A percentile compares a stretch with the other conserved stretches of the same genome.
These are phyloP conservation scores for Catonia carolina DNA, from an alignment of 2,888 invertebrate species.

Conservation along the genomic window DNA sequence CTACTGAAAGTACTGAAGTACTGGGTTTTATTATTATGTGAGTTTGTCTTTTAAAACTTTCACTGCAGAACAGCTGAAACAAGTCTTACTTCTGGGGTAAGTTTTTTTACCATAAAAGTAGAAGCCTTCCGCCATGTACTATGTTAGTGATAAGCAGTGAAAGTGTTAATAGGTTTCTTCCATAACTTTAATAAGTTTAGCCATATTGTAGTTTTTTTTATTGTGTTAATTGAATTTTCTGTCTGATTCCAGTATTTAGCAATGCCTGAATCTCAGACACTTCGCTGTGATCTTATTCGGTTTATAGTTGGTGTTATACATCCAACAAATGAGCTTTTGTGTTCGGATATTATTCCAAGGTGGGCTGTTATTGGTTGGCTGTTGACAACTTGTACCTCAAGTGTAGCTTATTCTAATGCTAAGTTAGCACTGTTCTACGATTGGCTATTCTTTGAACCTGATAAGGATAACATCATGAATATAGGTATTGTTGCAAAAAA, in stretches of 20 bases:
- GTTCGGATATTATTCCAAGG: constrained; percentile 90
- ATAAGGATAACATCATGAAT: constrained; percentile 92
- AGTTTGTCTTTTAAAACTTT: no score
- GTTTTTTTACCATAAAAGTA: no score
- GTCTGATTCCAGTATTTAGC: constrained; percentile 65
- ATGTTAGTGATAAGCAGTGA: no score
- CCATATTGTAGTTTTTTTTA: no score
- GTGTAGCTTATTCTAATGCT: constrained; percentile 82
- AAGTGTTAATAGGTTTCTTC: no score
- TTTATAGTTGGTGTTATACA: constrained; percentile 92
- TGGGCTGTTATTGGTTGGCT: constrained; percentile 96
- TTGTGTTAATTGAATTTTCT: no score
- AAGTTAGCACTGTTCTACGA: constrained; percentile 89
- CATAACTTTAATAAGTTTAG: no score
- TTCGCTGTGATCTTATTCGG: constrained; percentile 87
- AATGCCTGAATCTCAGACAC: constrained; percentile 83
- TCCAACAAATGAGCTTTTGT: constrained; percentile 84
- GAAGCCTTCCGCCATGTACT: no score
- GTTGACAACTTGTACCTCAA: constrained; percentile 82
- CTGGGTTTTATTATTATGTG: no score
- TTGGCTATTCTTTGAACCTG: constrained; percentile 87
- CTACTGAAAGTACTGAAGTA: no score
- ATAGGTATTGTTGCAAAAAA: constrained; percentile 53
- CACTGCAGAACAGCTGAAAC: no score
- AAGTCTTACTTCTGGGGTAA: no score